Evolutionary conservation across 2,888 invertebrate species (phyloP), one percentile per base, ranked within the genome.

Genomic region (Spilarctia lutea): DNA sequence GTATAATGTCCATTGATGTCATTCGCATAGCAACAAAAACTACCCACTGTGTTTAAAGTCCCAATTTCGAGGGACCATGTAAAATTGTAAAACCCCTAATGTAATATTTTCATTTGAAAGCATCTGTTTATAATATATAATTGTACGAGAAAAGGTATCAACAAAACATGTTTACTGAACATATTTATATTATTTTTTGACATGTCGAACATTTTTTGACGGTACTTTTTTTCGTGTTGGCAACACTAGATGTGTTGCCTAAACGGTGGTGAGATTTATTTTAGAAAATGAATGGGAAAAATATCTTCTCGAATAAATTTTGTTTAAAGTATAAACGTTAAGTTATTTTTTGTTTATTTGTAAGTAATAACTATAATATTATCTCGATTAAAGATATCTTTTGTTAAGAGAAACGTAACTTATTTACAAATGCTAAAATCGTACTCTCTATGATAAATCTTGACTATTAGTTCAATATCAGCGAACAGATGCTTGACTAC

Each of bases 71-170:
- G 63, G 71, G 71, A 71, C 74, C 74, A 71, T 56, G 27, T 67
- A 35, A 68, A 68, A 52, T 42, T 74, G 56, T 65, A 70, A 60
- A 66, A 48, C 70, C 56, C 56, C 52, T 42, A 48, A 71, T 18
- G 18, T 65, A 52, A 27, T 72, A 72, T 42, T 66, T 52, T 30
- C 48, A 27, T 67, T 60, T 63, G 27, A 16, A 69, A 56, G 70
- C 74, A 70, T 74, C 66, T 74, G 74, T 70, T 56, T 27, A 6
- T 30, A 48, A 66, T 33, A 13, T 45, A 45, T 33, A 30, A 63
- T 24, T 71, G 45, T 65, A 65, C 72, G 52, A 48, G 24, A 71
- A 73, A 77, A 75, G 27, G 73, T 82, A 74, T 79, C 77, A 75
- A 52, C 81, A 39, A 63, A 78, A 60, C 1, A 65, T 71, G 63